phyloP scores from a whole-genome alignment of 1,140 invertebrate genomes.

The Drosophila miranda region DNA sequence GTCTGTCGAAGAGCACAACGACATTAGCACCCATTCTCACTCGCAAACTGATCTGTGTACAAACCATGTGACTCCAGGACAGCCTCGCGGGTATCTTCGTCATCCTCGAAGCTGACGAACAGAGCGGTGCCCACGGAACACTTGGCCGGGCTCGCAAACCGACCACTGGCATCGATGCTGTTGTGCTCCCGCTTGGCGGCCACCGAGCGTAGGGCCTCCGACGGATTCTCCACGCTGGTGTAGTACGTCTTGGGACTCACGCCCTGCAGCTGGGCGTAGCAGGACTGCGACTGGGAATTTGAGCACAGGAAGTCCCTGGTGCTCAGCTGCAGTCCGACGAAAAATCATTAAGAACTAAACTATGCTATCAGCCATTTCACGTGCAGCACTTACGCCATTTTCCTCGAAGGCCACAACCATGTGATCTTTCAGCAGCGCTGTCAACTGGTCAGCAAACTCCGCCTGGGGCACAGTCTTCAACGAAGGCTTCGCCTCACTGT shows the following conservation, averaged over 20 bases:
- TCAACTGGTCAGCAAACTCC: conserved; percentile 60
- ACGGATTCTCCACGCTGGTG: conserved; percentile 71
- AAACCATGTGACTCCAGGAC: conserved; percentile 83
- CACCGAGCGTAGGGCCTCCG: conserved; percentile 62
- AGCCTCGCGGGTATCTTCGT: conserved; percentile 73
- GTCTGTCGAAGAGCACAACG: conserved; percentile 50
- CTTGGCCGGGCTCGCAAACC: conserved; percentile 57
- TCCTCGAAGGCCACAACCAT: conserved; percentile 78
- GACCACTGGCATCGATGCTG: conserved; percentile 57
- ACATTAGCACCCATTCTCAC: neutral
- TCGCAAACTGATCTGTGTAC: conserved; percentile 11
- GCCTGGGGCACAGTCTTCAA: conserved; percentile 60
- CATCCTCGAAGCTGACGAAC: conserved; percentile 83
- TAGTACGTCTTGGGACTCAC: conserved; percentile 75
- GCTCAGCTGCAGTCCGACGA: conserved; percentile 44
- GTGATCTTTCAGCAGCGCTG: conserved; percentile 61
- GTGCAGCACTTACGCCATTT: conserved; percentile 67
- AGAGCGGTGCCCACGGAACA: conserved; percentile 57
- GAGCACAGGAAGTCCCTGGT: conserved; percentile 71
- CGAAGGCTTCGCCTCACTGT: conserved; percentile 57
- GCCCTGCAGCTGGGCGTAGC: conserved; percentile 66
- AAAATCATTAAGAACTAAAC: neutral
- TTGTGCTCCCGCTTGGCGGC: conserved; percentile 59
- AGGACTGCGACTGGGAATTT: conserved; percentile 57
- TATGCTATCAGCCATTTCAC: neutral